Evolutionary conservation across 1,140 invertebrate species (phyloP).

Genomic region (Aphis gossypii): DNA sequence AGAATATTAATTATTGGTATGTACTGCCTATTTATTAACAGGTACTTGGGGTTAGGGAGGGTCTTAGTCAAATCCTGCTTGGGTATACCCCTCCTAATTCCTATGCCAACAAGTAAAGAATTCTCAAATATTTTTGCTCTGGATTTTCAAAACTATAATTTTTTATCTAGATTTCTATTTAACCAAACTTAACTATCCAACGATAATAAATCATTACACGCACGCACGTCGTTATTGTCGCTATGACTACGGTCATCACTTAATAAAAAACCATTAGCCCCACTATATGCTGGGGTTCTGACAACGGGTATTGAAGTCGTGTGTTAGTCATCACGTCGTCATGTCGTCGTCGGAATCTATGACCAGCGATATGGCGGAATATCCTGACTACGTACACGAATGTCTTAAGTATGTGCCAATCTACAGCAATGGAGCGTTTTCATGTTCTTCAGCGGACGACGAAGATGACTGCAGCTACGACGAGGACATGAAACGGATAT

Average conservation of each 20-base stretch:
- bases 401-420: background rate
- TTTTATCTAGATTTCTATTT: no score
- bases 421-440: background rate
- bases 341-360: background rate
- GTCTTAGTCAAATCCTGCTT: no score
- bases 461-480: background rate
- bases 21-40: no score
- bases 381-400: background rate
- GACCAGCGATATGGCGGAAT: background rate
- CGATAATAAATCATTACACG: background rate
- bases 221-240: background rate
- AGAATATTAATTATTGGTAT: no score
- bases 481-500: constrained; percentile 16
- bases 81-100: no score
- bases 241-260: background rate
- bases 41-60: no score
- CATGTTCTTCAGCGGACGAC: background rate
- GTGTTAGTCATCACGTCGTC: background rate
- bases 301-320: background rate
- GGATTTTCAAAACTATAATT: no score
- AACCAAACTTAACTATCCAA: no score
- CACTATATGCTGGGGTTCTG: background rate
- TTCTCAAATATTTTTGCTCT: no score
- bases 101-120: no score
- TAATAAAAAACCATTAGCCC: background rate